phyloP scores from a whole-genome alignment of 2,113 vertebrate genomes.

The Hippocampus guttulatus region DNA sequence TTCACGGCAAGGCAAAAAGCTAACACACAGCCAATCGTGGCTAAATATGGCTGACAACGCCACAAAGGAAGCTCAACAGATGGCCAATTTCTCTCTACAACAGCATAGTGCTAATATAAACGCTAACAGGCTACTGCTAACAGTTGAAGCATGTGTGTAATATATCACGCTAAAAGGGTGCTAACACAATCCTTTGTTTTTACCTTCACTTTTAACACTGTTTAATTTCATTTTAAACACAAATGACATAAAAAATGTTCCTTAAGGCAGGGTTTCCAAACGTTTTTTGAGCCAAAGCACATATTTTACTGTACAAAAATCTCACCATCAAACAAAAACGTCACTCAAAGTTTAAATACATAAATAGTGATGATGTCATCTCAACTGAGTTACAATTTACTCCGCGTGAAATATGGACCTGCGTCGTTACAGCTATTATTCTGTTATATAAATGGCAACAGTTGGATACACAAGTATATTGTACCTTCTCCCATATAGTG shows the following conservation, averaged over 20 bases:
- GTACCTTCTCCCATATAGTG: not conserved
- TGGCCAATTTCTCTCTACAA: not conserved
- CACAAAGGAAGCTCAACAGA: not conserved
- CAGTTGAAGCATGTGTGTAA: not conserved
- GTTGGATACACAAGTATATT: not conserved
- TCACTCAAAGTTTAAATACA: not conserved
- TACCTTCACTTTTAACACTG: not conserved
- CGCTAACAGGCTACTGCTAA: not conserved
- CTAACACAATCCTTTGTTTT: not conserved
- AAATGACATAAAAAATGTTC: not conserved
- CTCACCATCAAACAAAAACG: not conserved
- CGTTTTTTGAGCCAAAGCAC: not conserved
- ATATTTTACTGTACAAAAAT: not conserved
- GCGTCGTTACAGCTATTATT: not conserved
- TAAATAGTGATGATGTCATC: not conserved
- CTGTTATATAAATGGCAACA: not conserved
- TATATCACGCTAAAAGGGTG: too few relatives aligned
- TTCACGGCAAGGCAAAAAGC: too few relatives aligned
- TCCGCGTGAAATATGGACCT: not conserved
- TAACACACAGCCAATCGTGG: too few relatives aligned
- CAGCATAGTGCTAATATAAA: not conserved
- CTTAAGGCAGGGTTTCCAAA: not conserved
- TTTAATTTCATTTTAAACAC: not conserved
- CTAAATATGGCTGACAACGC: not conserved
- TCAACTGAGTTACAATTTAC: too few relatives aligned